Conservation (phyloP, 2,888 invertebrate species). For the Blastobasis adustella region DNA sequence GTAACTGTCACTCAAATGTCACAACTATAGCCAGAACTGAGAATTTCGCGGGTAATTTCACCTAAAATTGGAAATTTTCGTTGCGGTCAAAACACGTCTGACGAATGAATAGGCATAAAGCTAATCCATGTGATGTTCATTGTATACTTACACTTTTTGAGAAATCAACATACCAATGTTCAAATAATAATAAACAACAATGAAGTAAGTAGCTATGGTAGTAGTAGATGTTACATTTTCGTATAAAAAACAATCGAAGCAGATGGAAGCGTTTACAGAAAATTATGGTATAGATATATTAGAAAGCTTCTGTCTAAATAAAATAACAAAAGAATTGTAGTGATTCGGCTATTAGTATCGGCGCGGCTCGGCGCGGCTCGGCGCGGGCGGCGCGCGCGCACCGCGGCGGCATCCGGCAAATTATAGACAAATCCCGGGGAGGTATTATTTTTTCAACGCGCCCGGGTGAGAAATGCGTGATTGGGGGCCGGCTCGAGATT, state of each 20-base stretch:
- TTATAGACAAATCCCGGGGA: constrained; percentile 69
- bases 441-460: constrained; percentile 74
- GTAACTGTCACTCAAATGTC: constrained; percentile 69
- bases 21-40: constrained; percentile 44
- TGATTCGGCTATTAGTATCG: constrained; percentile 34
- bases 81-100: constrained; percentile 31
- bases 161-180: not conserved
- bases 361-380: constrained; percentile 8
- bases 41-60: constrained; percentile 51
- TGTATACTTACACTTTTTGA: not conserved
- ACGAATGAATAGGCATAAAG: constrained; percentile 6
- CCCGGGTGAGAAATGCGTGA: constrained; percentile 72
- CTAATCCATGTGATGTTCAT: not conserved
- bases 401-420: constrained; percentile 58
- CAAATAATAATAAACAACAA: not conserved
- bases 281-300: constrained; percentile 35
- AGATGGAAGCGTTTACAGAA: constrained; percentile 14
- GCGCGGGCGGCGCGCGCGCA: constrained; percentile 16
- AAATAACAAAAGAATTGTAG: constrained; percentile 44
- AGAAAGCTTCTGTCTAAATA: constrained; percentile 57
- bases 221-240: no score
- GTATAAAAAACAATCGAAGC: not conserved
- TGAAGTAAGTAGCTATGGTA: no score
- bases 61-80: constrained; percentile 41
- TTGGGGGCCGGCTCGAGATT: constrained; percentile 69